Conservation (phyloP, 2,888 invertebrate genomes). For the Erebia palarica region DNA sequence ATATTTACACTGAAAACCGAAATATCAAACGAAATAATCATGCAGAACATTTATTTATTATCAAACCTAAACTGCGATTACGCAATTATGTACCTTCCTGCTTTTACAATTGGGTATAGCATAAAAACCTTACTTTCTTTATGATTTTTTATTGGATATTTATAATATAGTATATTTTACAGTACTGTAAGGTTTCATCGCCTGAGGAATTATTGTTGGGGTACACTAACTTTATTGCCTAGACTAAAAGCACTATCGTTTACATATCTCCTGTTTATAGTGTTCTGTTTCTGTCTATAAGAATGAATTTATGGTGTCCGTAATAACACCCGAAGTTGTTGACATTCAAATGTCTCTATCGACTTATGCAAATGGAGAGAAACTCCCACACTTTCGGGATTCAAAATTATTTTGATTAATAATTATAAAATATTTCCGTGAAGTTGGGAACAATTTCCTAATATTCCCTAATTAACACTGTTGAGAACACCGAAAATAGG, state of each 20-base stretch:
- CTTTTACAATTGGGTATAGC: too few species aligned
- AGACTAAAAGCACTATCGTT: neutral
- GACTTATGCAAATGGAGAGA: conserved; percentile 26
- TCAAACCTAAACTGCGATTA: too few species aligned
- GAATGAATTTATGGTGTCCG: neutral
- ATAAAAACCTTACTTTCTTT: too few species aligned
- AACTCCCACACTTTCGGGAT: conserved; percentile 8
- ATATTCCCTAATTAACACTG: neutral
- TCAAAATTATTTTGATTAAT: conserved; percentile 25
- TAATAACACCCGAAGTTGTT: neutral
- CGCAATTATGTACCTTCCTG: too few species aligned
- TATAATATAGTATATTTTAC: too few species aligned
- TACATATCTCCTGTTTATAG: neutral
- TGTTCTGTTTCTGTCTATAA: neutral
- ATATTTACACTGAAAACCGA: too few species aligned
- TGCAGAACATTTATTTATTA: too few species aligned
- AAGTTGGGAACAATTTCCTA: neutral
- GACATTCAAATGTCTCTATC: conserved; percentile 10
- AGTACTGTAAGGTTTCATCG: too few species aligned
- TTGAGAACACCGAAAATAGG: neutral
- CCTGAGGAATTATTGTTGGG: too few species aligned
- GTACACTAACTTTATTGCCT: too few species aligned
- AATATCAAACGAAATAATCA: too few species aligned
- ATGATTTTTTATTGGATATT: too few species aligned
- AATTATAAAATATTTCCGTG: conserved; percentile 18